Evolutionary conservation across 2,797 vertebrate species (phyloP).

Genomic region (Uromys caudimaculatus): DNA sequence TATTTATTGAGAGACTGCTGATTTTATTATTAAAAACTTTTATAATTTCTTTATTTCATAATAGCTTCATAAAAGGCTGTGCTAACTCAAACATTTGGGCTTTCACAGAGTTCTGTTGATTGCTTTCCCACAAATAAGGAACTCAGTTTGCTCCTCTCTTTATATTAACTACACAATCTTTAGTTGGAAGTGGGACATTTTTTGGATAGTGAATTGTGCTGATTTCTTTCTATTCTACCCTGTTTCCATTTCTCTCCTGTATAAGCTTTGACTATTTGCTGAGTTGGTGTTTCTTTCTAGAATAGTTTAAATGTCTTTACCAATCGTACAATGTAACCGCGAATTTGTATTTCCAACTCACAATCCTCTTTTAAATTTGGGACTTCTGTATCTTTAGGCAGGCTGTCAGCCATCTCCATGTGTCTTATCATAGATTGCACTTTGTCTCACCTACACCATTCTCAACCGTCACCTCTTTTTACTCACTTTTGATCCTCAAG

Average conservation of each 20-base stretch:
- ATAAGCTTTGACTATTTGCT: background rate
- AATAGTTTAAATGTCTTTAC: background rate
- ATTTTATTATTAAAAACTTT: background rate
- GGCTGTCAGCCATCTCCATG: background rate
- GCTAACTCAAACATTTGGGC: background rate
- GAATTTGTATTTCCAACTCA: background rate
- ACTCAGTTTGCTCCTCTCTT: background rate
- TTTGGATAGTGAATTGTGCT: background rate
- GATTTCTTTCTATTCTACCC: background rate
- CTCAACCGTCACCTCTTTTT: background rate
- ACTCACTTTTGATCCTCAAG: background rate
- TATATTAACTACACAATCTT: background rate
- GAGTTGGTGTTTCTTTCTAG: background rate
- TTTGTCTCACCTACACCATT: background rate
- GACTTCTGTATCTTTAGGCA: background rate
- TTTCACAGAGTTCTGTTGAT: background rate
- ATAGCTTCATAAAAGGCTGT: background rate
- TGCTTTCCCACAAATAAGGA: background rate
- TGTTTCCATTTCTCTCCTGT: background rate
- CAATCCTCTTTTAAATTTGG: background rate
- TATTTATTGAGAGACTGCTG: background rate
- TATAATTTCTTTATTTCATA: background rate
- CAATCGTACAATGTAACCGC: background rate
- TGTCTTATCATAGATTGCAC: background rate
- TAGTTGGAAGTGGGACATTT: background rate